Conservation (phyloP, 2,888 invertebrate species). For the Abrostola tripartita region DNA sequence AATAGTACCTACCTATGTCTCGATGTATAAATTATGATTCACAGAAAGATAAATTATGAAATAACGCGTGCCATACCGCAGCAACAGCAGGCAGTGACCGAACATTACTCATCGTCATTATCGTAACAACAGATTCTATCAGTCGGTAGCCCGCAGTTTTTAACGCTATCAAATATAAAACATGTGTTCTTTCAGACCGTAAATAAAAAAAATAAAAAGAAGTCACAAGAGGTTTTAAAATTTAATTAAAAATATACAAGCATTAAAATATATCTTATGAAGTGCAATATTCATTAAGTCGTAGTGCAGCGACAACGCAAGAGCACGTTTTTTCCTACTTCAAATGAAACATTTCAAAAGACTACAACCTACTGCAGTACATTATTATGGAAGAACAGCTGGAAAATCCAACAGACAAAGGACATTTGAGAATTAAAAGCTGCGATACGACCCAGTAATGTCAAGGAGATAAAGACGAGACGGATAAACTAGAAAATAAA, state of each 20-base stretch:
- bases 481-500: conserved; percentile 12
- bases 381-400: conserved; percentile 72
- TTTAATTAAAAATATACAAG: conserved; percentile 16
- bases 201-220: neutral
- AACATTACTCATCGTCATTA: conserved; percentile 32
- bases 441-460: conserved; percentile 33
- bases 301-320: conserved; percentile 50
- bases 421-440: conserved; percentile 71
- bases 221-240: conserved; percentile 17
- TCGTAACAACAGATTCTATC: conserved; percentile 31
- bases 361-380: conserved; percentile 65
- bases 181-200: conserved; percentile 12
- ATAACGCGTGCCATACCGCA: conserved; percentile 15
- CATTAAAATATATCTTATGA: conserved; percentile 51
- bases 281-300: conserved; percentile 64
- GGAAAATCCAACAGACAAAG: conserved; percentile 63
- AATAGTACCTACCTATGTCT: neutral
- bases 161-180: conserved; percentile 13
- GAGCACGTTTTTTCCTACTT: conserved; percentile 57
- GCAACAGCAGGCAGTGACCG: conserved; percentile 24
- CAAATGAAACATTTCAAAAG: conserved; percentile 69
- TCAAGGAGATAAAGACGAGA: conserved; percentile 13
- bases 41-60: conserved; percentile 27
- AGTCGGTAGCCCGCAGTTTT: conserved; percentile 11
- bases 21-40: conserved; percentile 16